A percentile compares a stretch with the other conserved stretches of the same genome.
Conservation (phyloP, 2,888 invertebrate genomes). For the Drosophila sordidapex region DNA sequence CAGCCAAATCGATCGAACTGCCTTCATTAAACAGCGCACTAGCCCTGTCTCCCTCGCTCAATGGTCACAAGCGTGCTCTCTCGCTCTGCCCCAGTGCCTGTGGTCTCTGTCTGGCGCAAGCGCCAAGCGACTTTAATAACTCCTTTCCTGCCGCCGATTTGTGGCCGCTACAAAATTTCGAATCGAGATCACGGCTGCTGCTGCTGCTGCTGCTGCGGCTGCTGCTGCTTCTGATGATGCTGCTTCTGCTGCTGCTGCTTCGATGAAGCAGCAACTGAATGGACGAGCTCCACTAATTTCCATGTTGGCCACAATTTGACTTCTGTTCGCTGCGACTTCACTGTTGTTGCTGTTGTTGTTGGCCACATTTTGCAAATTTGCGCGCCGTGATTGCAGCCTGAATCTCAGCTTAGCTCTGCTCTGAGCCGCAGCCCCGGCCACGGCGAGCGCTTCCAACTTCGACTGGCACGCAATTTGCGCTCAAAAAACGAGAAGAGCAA, state of each 20-base stretch:
- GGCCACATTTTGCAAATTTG: slow-evolving; percentile 68
- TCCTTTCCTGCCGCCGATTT: slow-evolving; percentile 77
- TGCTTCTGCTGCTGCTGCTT: slow-evolving; percentile 34
- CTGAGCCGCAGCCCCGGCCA: slow-evolving; percentile 2
- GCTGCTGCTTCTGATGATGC: slow-evolving; percentile 36
- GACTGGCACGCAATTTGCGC: slow-evolving; percentile 72
- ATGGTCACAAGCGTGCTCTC: background rate
- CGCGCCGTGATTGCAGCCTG: slow-evolving; percentile 69
- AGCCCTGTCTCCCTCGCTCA: slow-evolving; percentile 29
- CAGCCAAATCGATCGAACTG: slow-evolving; percentile 79
- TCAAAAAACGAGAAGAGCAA: slow-evolving; percentile 9
- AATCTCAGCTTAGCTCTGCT: slow-evolving; percentile 15
- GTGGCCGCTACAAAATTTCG: slow-evolving; percentile 33
- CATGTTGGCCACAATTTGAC: slow-evolving; percentile 81
- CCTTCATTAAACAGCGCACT: slow-evolving; percentile 71
- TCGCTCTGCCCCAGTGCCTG: background rate
- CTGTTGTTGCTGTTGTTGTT: slow-evolving; percentile 19
- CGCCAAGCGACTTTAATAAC: slow-evolving; percentile 71
- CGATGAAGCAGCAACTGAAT: slow-evolving; percentile 45
- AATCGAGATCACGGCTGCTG: slow-evolving; percentile 54
- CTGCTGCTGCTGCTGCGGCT: slow-evolving; percentile 30
- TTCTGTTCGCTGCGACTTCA: slow-evolving; percentile 62
- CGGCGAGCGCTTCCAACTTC: slow-evolving; percentile 12
- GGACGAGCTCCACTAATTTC: slow-evolving; percentile 76
- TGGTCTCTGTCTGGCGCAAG: slow-evolving; percentile 51